phyloP scores from a whole-genome alignment of 2,888 invertebrate species.

The Eupeodes luniger region DNA sequence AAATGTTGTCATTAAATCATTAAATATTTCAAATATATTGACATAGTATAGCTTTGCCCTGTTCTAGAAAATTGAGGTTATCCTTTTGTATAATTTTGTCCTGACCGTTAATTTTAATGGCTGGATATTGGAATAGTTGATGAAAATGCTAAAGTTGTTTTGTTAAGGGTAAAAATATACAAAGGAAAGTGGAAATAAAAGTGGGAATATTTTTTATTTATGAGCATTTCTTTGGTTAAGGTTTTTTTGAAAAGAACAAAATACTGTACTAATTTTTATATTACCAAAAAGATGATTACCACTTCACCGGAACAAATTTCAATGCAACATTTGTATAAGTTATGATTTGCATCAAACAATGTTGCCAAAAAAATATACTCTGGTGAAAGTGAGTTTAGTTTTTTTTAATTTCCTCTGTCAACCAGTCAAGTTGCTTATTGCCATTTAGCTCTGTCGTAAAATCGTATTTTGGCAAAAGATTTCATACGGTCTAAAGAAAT shows the following conservation, averaged over 20 bases:
- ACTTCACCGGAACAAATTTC: conserved; percentile 67
- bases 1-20: conserved; percentile 52
- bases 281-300: conserved; percentile 30
- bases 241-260: too few species aligned
- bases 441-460: too few species aligned
- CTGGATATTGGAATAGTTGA: background rate
- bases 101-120: background rate
- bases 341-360: conserved; percentile 53
- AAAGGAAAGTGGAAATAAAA: background rate
- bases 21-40: conserved; percentile 40
- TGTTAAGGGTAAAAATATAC: too few species aligned
- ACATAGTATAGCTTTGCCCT: conserved; percentile 10
- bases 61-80: conserved; percentile 7
- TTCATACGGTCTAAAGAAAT: too few species aligned
- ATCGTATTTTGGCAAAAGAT: too few species aligned
- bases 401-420: background rate
- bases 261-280: too few species aligned
- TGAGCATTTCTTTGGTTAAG: background rate
- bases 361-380: conserved; percentile 66
- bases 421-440: too few species aligned
- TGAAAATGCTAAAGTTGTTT: conserved; percentile 13
- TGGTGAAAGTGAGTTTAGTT: conserved; percentile 39
- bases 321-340: conserved; percentile 61
- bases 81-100: background rate
- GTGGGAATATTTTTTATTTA: background rate